Percentiles rank a stretch among this genome's conserved stretches.
These are phyloP conservation scores for Plemyria rubiginata DNA, from an alignment of 2,888 invertebrate genomes.

Conservation along the genomic window DNA sequence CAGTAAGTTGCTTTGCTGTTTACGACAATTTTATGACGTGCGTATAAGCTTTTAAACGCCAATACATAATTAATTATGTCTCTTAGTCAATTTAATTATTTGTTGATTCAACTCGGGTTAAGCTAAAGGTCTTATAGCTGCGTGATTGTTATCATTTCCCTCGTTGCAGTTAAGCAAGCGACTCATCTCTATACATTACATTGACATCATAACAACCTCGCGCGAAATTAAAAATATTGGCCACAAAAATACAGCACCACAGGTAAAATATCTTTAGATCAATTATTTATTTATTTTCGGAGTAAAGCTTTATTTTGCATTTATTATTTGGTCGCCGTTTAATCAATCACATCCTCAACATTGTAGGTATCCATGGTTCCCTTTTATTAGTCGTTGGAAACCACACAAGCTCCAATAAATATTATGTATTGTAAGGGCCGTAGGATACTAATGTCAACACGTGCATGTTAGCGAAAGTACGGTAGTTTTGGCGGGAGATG, in stretches of 20 bases:
- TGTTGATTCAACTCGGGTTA: slow-evolving; percentile 1
- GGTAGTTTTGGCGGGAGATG: slow-evolving; percentile 66
- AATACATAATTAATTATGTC: neutral
- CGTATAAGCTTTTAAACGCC: neutral
- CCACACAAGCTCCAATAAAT: neutral
- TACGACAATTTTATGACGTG: neutral
- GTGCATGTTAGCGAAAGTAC: slow-evolving; percentile 43
- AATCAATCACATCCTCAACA: neutral
- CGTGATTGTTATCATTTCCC: slow-evolving; percentile 7
- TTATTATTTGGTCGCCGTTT: neutral
- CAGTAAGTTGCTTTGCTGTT: slow-evolving; percentile 86
- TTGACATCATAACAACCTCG: neutral
- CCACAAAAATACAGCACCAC: too few species aligned
- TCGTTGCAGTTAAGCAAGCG: neutral
- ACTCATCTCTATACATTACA: neutral
- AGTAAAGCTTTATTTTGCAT: neutral
- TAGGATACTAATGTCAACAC: slow-evolving; percentile 28
- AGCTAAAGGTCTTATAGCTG: slow-evolving; percentile 16
- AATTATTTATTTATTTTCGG: too few species aligned
- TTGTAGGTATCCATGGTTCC: slow-evolving; percentile 3
- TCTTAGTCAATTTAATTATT: slow-evolving; percentile 6
- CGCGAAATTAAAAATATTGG: too few species aligned
- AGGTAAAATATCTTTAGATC: too few species aligned
- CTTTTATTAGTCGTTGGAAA: neutral
- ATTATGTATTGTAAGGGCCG: slow-evolving; percentile 1